Evolutionary conservation across 2,797 vertebrate species (phyloP), one percentile per base, ranked within the genome.

Genomic region (Hypotaenidia okinawae): DNA sequence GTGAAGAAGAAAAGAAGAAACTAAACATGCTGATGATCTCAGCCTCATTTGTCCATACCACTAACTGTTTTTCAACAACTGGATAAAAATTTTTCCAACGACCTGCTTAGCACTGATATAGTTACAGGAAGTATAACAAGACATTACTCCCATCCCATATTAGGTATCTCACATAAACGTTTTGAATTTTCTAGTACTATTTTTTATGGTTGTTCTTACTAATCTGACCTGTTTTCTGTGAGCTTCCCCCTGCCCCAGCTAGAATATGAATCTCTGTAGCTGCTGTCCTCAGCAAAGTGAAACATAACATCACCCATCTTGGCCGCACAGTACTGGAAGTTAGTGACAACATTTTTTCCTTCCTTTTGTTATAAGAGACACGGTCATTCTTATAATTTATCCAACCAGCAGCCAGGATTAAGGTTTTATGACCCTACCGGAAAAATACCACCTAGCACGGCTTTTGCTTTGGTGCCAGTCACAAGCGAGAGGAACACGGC

Each of bases 111-210:
- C 47, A 69, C 39, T 59, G 63, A 70, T 78, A 30, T 2, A 66
- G 47, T 55, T 57, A 47, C 15, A 79, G 77, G 66, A 91, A 89
- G 39, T 64, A 67, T 27, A 87, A 58, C 15, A 41, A 66, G 66
- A 59, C 11, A 33, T 76, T 72, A 94, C 39, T 84, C 51, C 63
- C 66, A 33, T 39, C 7, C 21, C 28, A 77, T 49, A 54, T 66
- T 37, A 72, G 11, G 16, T 72, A 37, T 69, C 35, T 82, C 39
- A 84, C 5, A 21, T 2, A 87, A 35, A 17, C 47, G 43, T 78
- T 90, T 93, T 77, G 90, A 76, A 89, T 92, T 94, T 94, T 87
- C 47, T 49, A 23, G 43, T 39, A 49, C 39, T 67, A 12, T 6
- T 49, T 78, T 58, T 91, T 11, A 35, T 41, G 39, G 27, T 52